Evolutionary conservation across 2,797 vertebrate species (phyloP), one percentile per base, ranked within the genome.

Genomic region (Acanthurus lineatus): DNA sequence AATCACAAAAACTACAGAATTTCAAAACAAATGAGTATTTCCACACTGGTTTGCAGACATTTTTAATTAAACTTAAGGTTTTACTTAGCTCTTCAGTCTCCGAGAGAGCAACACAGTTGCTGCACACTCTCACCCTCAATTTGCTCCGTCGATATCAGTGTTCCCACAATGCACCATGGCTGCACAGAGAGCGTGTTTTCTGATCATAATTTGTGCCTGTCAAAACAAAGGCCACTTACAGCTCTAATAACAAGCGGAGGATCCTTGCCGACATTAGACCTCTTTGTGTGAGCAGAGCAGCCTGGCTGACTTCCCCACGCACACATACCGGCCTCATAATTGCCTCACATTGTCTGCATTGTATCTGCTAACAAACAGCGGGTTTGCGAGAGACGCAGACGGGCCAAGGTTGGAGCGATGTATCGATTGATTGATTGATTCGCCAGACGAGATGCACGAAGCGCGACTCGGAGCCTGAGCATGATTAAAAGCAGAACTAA

Each of bases 181-280:
- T 59, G 44, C 45, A 16, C 47, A 28, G 51, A 68, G 15, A 12
- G 14, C 32, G 10, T 67, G 48, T 69, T 58, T 72, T 77, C 49
- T 35, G 45, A 32, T 71, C 83, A 60, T 35, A 60, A 56, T 69
- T 79, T 38, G 63, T 11, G 25, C 38, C 62, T 72, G 74, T 75
- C 57, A 84, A 77, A 89, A 90, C 85, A 90, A 83, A 80, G 69
- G 40, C 59, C 56, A 73, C 47, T 73, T 48, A 11, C 65, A 68
- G 77, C 59, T 79, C 25, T 44, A 61, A 81, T 68, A 48, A 76
- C 25, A 73, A 66, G 56, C 61, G 45, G 15, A 56, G 62, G 44
- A 72, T 70, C 69, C 57, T 19, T 12, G 47, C 69, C 64, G 45
- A 54, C 72, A 68, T 77, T 35, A 35, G 65, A n/a, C 63, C 42